These are phyloP conservation scores for Echinarachnius parma DNA, from an alignment of 53 echinoderm and acorn worm genomes.

Conservation along the genomic window DNA sequence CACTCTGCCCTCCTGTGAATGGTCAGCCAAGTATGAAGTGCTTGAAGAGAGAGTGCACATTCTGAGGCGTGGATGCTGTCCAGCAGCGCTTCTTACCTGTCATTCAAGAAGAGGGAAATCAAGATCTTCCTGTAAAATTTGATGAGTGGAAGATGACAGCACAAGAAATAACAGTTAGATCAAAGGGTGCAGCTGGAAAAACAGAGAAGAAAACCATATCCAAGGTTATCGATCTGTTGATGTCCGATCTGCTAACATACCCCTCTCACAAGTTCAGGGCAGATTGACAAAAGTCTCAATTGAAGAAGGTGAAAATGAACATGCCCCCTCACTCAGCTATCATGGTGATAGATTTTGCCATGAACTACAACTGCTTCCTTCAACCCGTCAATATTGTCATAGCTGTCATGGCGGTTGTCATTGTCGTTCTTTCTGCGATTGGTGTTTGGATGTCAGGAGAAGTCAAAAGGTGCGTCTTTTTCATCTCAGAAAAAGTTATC, in stretches of 20 bases:
- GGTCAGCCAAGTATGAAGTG: background rate
- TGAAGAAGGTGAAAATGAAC: background rate
- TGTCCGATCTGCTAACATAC: constrained; percentile 10
- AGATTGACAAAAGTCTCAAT: constrained; percentile 11
- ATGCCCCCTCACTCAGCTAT: constrained; percentile 10
- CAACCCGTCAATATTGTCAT: too few species aligned
- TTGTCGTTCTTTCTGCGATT: too few species aligned
- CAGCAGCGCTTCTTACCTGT: background rate
- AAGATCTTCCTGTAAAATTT: background rate
- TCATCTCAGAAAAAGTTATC: too few species aligned
- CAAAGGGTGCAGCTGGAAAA: background rate
- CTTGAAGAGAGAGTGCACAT: background rate
- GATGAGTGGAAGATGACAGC: background rate
- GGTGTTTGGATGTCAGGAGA: too few species aligned
- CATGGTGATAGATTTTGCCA: constrained; percentile 30
- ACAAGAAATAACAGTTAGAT: background rate
- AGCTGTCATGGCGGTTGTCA: too few species aligned
- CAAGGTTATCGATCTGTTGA: background rate
- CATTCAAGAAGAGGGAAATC: background rate
- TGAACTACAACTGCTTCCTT: constrained; percentile 25
- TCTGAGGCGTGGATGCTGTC: background rate
- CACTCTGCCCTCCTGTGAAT: background rate
- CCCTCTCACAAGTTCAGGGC: constrained; percentile 8
- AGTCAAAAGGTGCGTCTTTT: too few species aligned
- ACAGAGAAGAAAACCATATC: background rate